A percentile compares a stretch with the other conserved stretches of the same genome.
phyloP scores from a whole-genome alignment of 2,113 vertebrate genomes.

The Psittacula cyanocephala region DNA sequence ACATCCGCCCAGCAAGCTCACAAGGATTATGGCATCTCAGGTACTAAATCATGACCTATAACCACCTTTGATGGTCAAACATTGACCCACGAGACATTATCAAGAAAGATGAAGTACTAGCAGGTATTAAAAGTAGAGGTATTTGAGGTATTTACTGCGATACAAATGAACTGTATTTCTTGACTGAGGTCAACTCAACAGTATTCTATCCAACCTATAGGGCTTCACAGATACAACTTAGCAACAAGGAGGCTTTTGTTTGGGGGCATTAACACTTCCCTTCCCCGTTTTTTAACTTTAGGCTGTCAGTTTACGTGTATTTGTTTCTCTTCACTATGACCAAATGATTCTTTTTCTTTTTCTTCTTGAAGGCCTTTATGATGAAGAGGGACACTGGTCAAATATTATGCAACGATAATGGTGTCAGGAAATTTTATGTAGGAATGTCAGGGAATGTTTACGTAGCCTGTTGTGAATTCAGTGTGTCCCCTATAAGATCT shows the following conservation, averaged over 20 bases:
- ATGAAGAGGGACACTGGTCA: not conserved
- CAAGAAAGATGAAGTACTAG: not conserved
- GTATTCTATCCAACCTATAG: not conserved
- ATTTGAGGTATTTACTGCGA: not conserved
- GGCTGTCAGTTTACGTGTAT: not conserved
- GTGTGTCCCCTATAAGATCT: not conserved
- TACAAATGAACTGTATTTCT: not conserved
- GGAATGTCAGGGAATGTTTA: not conserved
- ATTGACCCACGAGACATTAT: not conserved
- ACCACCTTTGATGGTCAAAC: not conserved
- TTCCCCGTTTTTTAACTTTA: not conserved
- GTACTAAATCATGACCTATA: not conserved
- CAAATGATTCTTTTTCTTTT: not conserved
- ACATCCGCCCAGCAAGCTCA: not conserved
- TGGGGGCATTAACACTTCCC: not conserved
- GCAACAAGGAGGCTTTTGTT: not conserved
- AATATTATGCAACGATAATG: not conserved
- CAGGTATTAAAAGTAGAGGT: not conserved
- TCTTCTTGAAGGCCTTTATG: not conserved
- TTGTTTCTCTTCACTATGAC: not conserved
- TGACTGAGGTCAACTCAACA: not conserved
- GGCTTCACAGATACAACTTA: not conserved
- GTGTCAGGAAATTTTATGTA: not conserved
- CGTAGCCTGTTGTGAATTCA: not conserved
- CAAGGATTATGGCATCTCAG: not conserved